These are phyloP conservation scores for Papilio demoleus DNA, from an alignment of 2,888 invertebrate genomes.

Conservation along the genomic window DNA sequence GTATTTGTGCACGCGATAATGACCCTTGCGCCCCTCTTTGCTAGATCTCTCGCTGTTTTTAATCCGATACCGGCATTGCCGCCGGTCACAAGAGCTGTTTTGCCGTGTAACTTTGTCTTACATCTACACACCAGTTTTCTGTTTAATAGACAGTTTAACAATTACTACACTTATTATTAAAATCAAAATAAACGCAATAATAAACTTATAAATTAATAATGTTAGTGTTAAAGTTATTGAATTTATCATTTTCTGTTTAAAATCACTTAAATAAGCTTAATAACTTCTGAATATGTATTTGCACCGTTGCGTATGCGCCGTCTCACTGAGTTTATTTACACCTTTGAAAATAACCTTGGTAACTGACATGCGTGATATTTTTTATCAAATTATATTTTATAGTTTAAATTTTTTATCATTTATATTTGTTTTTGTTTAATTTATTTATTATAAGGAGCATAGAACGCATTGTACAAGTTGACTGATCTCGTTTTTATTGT, in stretches of 20 bases:
- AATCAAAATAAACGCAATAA: background rate
- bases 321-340: no score
- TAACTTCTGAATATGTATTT: no score
- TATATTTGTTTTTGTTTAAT: no score
- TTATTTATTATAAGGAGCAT: no score
- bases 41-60: conserved; percentile 69
- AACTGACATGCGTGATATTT: no score
- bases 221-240: background rate
- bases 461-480: no score
- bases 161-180: background rate
- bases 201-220: background rate
- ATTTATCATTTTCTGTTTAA: background rate
- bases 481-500: no score
- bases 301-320: no score
- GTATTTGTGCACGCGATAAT: conserved; percentile 90
- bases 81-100: conserved; percentile 90
- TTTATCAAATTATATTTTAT: no score
- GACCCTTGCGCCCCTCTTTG: conserved; percentile 85
- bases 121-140: conserved; percentile 54
- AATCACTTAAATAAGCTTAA: no score
- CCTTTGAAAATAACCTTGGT: no score
- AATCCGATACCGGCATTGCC: conserved; percentile 57
- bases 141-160: background rate
- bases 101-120: conserved; percentile 68
- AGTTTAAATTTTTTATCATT: no score